Base-by-base conservation (phyloP, 2,888 invertebrate genomes). In the Dione vanillae region DNA sequence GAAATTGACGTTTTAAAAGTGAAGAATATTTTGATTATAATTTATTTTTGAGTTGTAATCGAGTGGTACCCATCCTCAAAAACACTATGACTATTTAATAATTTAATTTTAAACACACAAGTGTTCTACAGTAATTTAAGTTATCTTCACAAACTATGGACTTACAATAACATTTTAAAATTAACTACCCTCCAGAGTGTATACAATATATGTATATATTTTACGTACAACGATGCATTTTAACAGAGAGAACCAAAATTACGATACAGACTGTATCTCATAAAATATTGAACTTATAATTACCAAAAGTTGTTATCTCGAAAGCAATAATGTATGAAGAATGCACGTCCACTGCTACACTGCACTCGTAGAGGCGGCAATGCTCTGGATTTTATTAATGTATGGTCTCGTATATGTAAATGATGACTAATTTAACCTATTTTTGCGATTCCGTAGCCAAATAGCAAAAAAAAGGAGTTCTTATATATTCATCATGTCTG, bases 301-400 rank as follows among this genome's bases (percentile, higher is more conserved):
- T 61, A 45, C 61, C 43, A 49, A 49, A 64, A 49, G 64, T 64
- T 47, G 19, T 6, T 59, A 67, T 49, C 59, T 51, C 59, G 35
- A 61, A 51, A 61, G 67, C 49, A 61, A 67, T 67, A 67, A 61
- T 49, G 52, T 43, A 67, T 51, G 51, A 61, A 61, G 61, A 61
- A 37, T 45, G 37, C 56, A 16, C 27, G 61, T 51, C 59, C 41
- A 51, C 12, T 35, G 11, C 19, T 51, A 49, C 41, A 51, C 12
- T 35, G 11, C 19, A 16, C 49, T 20, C 19, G 16, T 41, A 67
- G 43, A 52, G 51, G 61, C 59, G 11, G 51, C 14, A 43, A 52
- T 41, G 14, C 19, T 40, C 16, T 16, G 43, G 19, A 16, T 14
- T 67, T 43, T 59, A 54, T 37, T 37, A 37, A 19, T 16, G 20